Conservation (phyloP, 2,113 vertebrate genomes). For the Pandion haliaetus region DNA sequence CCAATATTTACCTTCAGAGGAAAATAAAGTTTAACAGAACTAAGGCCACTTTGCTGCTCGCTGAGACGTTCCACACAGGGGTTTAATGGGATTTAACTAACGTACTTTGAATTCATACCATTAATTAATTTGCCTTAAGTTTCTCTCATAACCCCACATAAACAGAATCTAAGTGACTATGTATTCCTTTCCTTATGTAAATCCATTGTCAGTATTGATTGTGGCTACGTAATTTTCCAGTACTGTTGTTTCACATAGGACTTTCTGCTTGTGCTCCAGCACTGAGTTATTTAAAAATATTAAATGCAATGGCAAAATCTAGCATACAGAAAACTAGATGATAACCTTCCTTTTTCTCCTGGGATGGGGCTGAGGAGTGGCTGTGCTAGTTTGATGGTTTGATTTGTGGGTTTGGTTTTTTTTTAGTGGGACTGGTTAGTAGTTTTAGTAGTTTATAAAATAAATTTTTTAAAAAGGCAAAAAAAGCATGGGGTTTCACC, state of each 20-base stretch:
- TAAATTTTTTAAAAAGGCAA: not conserved
- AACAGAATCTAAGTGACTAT: not conserved
- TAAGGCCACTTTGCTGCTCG: not conserved
- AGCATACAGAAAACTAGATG: not conserved
- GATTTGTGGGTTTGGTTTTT: not conserved
- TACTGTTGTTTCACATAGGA: not conserved
- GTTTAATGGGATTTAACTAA: conserved; percentile 35
- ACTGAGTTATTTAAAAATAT: not conserved
- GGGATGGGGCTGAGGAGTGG: not conserved
- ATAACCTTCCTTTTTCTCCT: not conserved
- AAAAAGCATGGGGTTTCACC: not conserved
- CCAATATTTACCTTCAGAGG: not conserved
- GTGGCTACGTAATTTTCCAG: not conserved
- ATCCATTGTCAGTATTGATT: not conserved
- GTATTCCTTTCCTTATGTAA: not conserved
- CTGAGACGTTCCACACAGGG: not conserved
- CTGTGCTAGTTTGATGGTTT: not conserved
- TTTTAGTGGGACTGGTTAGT: not conserved
- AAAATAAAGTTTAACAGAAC: not conserved
- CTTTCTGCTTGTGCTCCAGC: not conserved
- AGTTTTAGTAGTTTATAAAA: not conserved
- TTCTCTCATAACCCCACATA: not conserved
- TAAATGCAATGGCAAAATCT: not conserved
- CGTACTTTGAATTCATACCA: not conserved
- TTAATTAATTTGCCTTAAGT: conserved; percentile 33